Conservation (phyloP, 2,888 invertebrate genomes). For the Meghimatium bilineatum region DNA sequence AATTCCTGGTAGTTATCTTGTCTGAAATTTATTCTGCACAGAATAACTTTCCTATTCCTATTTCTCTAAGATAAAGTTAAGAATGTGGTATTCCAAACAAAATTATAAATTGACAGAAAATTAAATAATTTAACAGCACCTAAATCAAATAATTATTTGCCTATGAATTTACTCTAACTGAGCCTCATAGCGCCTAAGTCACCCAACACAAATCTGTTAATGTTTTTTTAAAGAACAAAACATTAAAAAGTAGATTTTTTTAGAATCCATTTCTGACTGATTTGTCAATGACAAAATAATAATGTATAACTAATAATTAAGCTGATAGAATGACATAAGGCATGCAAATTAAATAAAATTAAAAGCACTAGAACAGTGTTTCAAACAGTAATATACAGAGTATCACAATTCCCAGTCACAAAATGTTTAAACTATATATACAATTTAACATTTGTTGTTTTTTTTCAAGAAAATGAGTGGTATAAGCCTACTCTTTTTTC, state of each 20-base stretch:
- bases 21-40: background rate
- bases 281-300: background rate
- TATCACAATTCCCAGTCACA: background rate
- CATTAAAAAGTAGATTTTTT: no score
- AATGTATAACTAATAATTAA: background rate
- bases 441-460: no score
- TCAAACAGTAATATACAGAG: background rate
- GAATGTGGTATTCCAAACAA: background rate
- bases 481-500: no score
- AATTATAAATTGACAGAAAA: background rate
- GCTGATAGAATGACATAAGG: background rate
- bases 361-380: no score
- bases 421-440: no score
- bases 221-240: no score
- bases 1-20: no score
- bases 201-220: no score
- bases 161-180: no score
- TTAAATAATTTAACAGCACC: background rate
- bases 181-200: no score
- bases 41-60: background rate
- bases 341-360: no score
- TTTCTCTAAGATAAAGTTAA: background rate
- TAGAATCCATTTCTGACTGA: background rate
- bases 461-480: no score
- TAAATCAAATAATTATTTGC: background rate